A percentile compares a stretch with the other conserved stretches of the same genome.
phyloP scores from a whole-genome alignment of 2,113 vertebrate species.

The Mastomys natalensis region DNA sequence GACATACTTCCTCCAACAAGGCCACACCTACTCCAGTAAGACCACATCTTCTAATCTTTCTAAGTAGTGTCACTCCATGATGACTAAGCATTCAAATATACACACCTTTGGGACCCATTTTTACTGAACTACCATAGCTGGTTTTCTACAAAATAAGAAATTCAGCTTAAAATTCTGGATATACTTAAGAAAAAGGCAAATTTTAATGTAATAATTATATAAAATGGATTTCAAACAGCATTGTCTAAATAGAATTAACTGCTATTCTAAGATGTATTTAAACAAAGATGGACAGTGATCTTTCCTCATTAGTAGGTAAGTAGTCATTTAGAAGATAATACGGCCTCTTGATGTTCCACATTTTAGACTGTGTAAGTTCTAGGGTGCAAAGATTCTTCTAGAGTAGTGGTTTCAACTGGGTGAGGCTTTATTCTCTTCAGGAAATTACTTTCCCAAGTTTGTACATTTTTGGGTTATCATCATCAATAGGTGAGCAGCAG shows the following conservation, averaged over 20 bases:
- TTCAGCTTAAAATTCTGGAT: neutral
- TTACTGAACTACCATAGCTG: neutral
- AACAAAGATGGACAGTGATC: neutral
- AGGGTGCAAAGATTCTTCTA: neutral
- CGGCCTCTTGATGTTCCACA: neutral
- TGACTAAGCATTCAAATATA: neutral
- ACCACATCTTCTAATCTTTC: neutral
- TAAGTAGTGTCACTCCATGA: neutral
- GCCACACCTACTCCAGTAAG: neutral
- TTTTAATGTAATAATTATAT: neutral
- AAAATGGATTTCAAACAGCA: constrained; percentile 20
- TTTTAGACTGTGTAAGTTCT: neutral
- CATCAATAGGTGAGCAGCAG: neutral
- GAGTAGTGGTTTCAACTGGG: neutral
- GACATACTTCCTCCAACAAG: neutral
- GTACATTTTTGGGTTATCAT: neutral
- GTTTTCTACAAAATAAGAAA: neutral
- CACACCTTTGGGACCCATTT: neutral
- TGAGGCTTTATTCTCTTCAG: neutral
- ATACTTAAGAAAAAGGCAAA: constrained; percentile 35
- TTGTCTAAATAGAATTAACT: neutral
- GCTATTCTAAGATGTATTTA: neutral
- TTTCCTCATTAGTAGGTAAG: neutral
- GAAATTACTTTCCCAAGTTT: neutral
- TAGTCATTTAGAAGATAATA: neutral